Conservation (phyloP, 1,140 invertebrate genomes). For the Gryllus bimaculatus region DNA sequence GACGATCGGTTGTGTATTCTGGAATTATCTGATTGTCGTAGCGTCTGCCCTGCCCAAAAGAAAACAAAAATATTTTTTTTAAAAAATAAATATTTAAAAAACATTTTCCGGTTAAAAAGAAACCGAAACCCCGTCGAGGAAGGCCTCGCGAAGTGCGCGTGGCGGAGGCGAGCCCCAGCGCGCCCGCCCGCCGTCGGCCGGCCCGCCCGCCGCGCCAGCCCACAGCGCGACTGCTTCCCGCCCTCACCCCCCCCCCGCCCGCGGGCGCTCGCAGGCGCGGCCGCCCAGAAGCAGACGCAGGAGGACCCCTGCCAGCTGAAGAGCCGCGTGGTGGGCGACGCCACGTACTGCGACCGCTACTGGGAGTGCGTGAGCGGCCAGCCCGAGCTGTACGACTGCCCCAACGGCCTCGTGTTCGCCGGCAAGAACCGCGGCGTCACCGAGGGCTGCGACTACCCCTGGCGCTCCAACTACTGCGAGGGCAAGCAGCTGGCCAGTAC, state of each 20-base stretch:
- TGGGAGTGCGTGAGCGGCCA: conserved; percentile 74
- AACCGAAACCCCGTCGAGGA: too few relatives aligned
- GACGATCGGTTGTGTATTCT: too few relatives aligned
- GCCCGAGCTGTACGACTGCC: conserved; percentile 75
- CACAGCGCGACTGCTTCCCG: not conserved
- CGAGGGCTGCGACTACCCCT: conserved; percentile 81
- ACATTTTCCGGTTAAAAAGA: too few relatives aligned
- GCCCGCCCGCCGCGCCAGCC: not conserved
- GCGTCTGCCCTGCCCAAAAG: too few relatives aligned
- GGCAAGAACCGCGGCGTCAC: conserved; percentile 77
- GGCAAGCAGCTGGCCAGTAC: conserved; percentile 60
- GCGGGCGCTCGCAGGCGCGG: too few relatives aligned
- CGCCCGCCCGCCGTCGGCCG: not conserved
- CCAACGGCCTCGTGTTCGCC: conserved; percentile 80
- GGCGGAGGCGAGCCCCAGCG: too few relatives aligned
- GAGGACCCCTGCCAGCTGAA: conserved; percentile 72
- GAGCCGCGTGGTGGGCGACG: conserved; percentile 59
- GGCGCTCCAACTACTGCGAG: conserved; percentile 79
- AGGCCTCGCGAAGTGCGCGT: too few relatives aligned
- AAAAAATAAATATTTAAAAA: too few relatives aligned
- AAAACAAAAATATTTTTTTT: too few relatives aligned
- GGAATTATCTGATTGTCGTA: too few relatives aligned
- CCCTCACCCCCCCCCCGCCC: not conserved
- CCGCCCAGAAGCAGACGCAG: conserved; percentile 37
- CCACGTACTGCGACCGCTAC: conserved; percentile 76